Evolutionary conservation across 2,888 invertebrate species (phyloP).

Genomic region (Napeogenes sylphis): DNA sequence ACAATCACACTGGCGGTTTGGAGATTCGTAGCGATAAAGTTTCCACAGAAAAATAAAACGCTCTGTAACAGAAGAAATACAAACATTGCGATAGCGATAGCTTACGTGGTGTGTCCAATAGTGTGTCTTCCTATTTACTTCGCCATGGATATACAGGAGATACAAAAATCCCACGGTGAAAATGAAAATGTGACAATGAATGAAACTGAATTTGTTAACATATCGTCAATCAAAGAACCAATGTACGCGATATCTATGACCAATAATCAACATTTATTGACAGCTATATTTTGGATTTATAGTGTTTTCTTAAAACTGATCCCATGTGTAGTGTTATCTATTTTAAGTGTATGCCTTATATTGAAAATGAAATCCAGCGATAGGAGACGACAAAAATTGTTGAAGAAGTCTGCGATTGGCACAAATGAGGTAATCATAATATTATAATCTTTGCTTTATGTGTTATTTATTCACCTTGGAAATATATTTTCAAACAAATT

Average conservation of each 20-base stretch:
- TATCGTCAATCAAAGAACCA: conserved; percentile 57
- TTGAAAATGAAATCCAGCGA: conserved; percentile 89
- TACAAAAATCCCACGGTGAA: conserved; percentile 32
- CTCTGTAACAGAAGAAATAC: conserved; percentile 91
- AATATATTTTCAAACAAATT: no score
- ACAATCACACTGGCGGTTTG: conserved; percentile 95
- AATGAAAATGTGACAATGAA: conserved; percentile 47
- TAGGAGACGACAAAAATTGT: conserved; percentile 83
- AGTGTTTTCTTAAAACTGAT: conserved; percentile 94
- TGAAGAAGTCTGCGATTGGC: conserved; percentile 67
- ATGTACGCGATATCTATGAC: conserved; percentile 83
- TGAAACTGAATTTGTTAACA: conserved; percentile 42
- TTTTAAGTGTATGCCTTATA: conserved; percentile 86
- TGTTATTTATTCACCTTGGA: background rate
- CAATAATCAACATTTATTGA: conserved; percentile 78
- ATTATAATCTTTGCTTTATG: conserved; percentile 17
- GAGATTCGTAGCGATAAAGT: conserved; percentile 92
- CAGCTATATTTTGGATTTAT: conserved; percentile 93
- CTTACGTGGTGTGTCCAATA: conserved; percentile 89
- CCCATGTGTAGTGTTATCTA: conserved; percentile 92
- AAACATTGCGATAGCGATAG: conserved; percentile 83
- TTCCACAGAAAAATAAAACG: conserved; percentile 87
- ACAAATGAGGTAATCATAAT: conserved; percentile 56
- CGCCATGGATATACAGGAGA: conserved; percentile 82
- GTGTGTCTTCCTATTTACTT: conserved; percentile 91